A percentile compares a stretch with the other conserved stretches of the same genome.
phyloP scores from a whole-genome alignment of 2,888 invertebrate genomes.

The Pharmacophagus antenor region DNA sequence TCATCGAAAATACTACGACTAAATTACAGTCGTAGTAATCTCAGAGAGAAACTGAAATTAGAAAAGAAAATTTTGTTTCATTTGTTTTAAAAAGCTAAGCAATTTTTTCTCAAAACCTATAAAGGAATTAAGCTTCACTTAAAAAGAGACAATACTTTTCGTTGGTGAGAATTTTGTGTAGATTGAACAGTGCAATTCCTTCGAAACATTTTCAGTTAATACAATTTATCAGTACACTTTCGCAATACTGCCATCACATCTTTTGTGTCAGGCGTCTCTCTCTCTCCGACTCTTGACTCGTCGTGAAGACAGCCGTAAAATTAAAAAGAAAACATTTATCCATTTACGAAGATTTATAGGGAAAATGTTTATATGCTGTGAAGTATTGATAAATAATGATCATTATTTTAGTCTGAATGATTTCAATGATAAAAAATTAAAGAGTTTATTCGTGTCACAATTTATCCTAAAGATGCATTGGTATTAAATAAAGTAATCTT shows the following conservation, averaged over 20 bases:
- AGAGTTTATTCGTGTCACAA: background rate
- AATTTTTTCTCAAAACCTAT: background rate
- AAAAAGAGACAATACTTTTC: background rate
- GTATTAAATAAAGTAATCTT: background rate
- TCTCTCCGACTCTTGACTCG: conserved; percentile 12
- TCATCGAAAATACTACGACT: too few relatives aligned
- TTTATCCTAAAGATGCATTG: background rate
- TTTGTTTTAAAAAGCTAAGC: too few relatives aligned
- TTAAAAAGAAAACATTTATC: conserved; percentile 28
- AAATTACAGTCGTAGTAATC: too few relatives aligned
- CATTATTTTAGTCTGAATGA: background rate
- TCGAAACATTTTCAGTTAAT: conserved; percentile 10
- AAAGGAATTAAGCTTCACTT: background rate
- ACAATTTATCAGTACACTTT: conserved; percentile 23
- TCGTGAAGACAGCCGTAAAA: conserved; percentile 31
- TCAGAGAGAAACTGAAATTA: too few relatives aligned
- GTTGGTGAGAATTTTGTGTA: background rate
- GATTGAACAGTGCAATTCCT: background rate
- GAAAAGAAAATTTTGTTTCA: too few relatives aligned
- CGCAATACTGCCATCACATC: conserved; percentile 13
- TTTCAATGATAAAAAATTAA: background rate
- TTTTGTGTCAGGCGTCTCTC: conserved; percentile 27
- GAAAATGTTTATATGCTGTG: conserved; percentile 1
- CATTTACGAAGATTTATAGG: conserved; percentile 22
- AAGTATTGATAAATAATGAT: conserved; percentile 1